phyloP scores from a whole-genome alignment of 2,113 vertebrate genomes.

The Dasypus novemcinctus region DNA sequence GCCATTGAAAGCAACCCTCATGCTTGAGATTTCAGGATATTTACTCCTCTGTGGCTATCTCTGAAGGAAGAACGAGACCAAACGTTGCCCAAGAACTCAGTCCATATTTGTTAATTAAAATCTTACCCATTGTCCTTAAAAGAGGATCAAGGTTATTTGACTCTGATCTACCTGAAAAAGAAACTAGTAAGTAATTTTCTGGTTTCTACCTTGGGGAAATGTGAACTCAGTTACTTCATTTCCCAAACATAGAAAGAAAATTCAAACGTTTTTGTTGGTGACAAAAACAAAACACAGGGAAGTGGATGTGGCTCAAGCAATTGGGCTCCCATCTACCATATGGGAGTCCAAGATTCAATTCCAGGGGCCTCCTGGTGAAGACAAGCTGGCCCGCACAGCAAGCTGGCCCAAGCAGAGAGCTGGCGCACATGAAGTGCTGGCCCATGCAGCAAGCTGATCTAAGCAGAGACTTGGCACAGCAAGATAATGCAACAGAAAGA shows the following conservation, averaged over 20 bases:
- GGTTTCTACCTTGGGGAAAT: not conserved
- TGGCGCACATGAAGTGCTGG: too few relatives aligned
- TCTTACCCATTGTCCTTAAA: not conserved
- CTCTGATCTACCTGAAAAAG: not conserved
- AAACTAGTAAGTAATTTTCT: not conserved
- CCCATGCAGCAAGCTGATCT: too few relatives aligned
- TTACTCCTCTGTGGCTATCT: not conserved
- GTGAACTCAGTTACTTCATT: not conserved
- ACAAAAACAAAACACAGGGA: not conserved
- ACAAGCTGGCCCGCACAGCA: too few relatives aligned
- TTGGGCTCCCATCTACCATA: too few relatives aligned
- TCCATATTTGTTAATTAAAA: not conserved
- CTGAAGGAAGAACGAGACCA: not conserved
- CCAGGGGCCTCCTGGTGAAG: too few relatives aligned
- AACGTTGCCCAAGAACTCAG: not conserved
- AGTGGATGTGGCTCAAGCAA: too few relatives aligned
- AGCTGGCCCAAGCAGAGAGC: too few relatives aligned
- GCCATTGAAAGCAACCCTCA: not conserved
- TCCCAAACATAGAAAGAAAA: rapidly evolving
- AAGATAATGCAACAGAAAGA: too few relatives aligned
- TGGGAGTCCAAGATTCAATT: too few relatives aligned
- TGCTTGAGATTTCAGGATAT: not conserved
- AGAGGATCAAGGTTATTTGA: rapidly evolving
- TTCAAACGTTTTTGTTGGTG: not conserved
- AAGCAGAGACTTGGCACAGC: too few relatives aligned